Conservation (phyloP, 2,113 vertebrate species). For the Neotoma lepida region DNA sequence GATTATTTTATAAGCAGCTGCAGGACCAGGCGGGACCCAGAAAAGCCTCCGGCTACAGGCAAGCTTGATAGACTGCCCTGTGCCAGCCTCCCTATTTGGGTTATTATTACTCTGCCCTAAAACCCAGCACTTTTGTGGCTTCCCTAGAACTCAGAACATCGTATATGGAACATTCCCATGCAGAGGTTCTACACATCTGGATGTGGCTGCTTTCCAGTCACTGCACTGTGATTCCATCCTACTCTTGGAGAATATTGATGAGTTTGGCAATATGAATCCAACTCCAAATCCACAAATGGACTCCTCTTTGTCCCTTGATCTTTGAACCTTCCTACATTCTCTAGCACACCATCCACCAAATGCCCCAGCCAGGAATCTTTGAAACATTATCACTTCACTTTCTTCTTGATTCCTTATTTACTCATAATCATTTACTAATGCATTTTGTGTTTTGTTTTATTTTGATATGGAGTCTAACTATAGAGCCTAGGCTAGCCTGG, state of each 20-base stretch:
- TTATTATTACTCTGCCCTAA: not conserved
- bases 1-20: no score
- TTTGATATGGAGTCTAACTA: not conserved
- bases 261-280: not conserved
- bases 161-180: not conserved
- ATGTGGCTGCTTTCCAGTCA: not conserved
- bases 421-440: not conserved
- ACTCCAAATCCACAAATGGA: not conserved
- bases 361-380: not conserved
- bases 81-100: not conserved
- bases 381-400: not conserved
- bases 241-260: not conserved
- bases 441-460: not conserved
- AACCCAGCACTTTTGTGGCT: not conserved
- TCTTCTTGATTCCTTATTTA: not conserved
- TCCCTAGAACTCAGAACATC: not conserved
- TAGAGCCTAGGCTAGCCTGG: not conserved
- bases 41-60: no score
- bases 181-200: not conserved
- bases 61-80: not conserved
- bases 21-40: no score
- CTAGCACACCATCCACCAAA: not conserved
- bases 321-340: not conserved
- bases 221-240: not conserved
- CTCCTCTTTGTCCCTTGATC: not conserved